Percentiles rank a stretch among this genome's conserved stretches.
Evolutionary conservation across 2,888 invertebrate species (phyloP).

Genomic region (Chalcis sispes): DNA sequence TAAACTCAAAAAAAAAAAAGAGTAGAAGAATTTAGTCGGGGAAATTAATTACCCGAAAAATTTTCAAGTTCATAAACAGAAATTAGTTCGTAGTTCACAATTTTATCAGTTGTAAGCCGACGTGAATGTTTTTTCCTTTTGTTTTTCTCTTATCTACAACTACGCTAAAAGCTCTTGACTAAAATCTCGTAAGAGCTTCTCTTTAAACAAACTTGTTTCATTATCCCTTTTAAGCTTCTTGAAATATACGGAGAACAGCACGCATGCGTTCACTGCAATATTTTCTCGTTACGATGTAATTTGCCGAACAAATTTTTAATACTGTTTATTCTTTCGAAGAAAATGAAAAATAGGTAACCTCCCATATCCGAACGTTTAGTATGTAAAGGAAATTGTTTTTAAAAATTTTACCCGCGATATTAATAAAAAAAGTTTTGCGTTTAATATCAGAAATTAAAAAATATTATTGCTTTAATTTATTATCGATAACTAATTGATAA

Average conservation of each 20-base stretch:
- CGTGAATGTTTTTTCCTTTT: neutral
- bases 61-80: conserved; percentile 22
- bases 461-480: too few species aligned
- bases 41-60: neutral
- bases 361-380: too few species aligned
- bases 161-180: conserved; percentile 24
- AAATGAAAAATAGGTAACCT: too few species aligned
- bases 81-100: conserved; percentile 31
- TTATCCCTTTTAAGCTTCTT: conserved; percentile 38
- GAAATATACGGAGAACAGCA: conserved; percentile 4
- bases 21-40: neutral
- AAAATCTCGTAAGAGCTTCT: conserved; percentile 29
- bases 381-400: too few species aligned
- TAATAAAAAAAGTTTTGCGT: too few species aligned
- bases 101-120: conserved; percentile 21
- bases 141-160: neutral
- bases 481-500: too few species aligned
- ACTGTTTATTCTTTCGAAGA: too few species aligned
- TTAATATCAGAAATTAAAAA: too few species aligned
- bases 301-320: too few species aligned
- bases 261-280: neutral
- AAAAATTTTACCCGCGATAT: too few species aligned
- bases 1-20: too few species aligned
- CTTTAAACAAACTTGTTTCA: conserved; percentile 43
- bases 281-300: neutral